A percentile compares a stretch with the other conserved stretches of the same genome.
These are phyloP conservation scores for Leptura quadrifasciata DNA, from an alignment of 2,888 invertebrate species.

Conservation along the genomic window DNA sequence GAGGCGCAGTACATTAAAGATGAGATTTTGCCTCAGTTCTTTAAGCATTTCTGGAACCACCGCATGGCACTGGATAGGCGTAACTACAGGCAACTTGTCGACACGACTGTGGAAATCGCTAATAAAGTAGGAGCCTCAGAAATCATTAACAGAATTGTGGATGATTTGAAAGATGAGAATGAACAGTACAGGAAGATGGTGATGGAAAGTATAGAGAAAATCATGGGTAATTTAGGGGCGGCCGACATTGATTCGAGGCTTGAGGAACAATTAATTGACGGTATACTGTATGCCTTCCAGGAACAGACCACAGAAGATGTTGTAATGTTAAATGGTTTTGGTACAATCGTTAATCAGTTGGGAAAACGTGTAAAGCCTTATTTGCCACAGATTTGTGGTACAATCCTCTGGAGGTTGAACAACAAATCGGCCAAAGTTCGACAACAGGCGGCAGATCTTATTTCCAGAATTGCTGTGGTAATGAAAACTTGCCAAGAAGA, in stretches of 20 bases:
- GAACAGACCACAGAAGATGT: slow-evolving; percentile 99
- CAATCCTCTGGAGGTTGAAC: slow-evolving; percentile 99
- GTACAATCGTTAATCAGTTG: slow-evolving; percentile 98
- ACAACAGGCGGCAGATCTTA: slow-evolving; percentile 99
- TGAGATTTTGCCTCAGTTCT: slow-evolving; percentile 98
- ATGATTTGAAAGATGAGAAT: slow-evolving; percentile 99
- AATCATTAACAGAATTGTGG: slow-evolving; percentile 98
- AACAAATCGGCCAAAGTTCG: slow-evolving; percentile 99
- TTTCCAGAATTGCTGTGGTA: slow-evolving; percentile 97
- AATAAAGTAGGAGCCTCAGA: slow-evolving; percentile 99
- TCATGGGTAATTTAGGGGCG: slow-evolving; percentile 97
- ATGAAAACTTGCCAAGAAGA: slow-evolving; percentile 99
- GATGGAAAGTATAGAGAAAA: slow-evolving; percentile 99
- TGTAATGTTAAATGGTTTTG: slow-evolving; percentile 99
- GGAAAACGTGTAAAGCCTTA: slow-evolving; percentile 99
- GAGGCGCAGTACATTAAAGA: slow-evolving; percentile 99
- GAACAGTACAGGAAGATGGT: slow-evolving; percentile 99
- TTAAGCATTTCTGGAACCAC: slow-evolving; percentile 99
- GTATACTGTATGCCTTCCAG: slow-evolving; percentile 99
- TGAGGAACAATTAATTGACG: slow-evolving; percentile 99
- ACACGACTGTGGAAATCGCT: slow-evolving; percentile 99
- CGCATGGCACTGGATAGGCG: slow-evolving; percentile 99
- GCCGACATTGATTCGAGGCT: slow-evolving; percentile 98
- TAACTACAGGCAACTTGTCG: slow-evolving; percentile 98
- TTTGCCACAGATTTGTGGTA: slow-evolving; percentile 99